Base-by-base conservation (phyloP, 1,140 invertebrate genomes). In the Zaprionus lachaisei region DNA sequence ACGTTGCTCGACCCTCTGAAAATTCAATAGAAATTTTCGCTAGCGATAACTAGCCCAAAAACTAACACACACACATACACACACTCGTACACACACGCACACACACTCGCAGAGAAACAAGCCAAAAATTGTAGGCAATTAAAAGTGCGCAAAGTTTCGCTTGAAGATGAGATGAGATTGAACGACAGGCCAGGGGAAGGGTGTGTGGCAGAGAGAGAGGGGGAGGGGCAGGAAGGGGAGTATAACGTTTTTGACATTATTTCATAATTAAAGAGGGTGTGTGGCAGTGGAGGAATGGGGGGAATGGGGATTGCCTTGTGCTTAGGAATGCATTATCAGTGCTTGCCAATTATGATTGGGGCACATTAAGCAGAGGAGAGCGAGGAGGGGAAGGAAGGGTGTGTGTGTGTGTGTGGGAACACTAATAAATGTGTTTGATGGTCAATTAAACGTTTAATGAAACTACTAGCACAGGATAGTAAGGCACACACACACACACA, bases 361-460 rank as follows among this genome's bases (percentile, higher is more conserved):
- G 78, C 69, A 44, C 68, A 79, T 77, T 76, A 65, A 74, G 69
- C 31, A 34, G 31, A 2, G 20, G 0, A 58, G 54, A 17, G 28
- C 1, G 4, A 26, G 5, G 26, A 28, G 6, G 26, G 62, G 47
- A 41, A 37, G 73, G 61, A 56, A 37, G 34, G 65, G 54, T 65
- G 61, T 38, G 20, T 22, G 20, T 65, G 61, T 38, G 58, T 66
- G 24, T 34, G 47, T 14, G 14, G 4, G 44, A 49, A 9, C 20
- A 12, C 66, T 58, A 63, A 77, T 77, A 77, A 72, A 73, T 56
- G 51, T 38, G 20, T 82, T 83, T 87, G 80, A 89, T 81, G 84
- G 77, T 71, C 84, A 78, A 83, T 90, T 87, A 87, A 87, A 79
- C 83, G 79, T 83, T 86, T 87, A 71, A 84, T 73, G 79, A 44